Base-by-base conservation (phyloP, 2,888 invertebrate species). In the Leucophora obtusa region DNA sequence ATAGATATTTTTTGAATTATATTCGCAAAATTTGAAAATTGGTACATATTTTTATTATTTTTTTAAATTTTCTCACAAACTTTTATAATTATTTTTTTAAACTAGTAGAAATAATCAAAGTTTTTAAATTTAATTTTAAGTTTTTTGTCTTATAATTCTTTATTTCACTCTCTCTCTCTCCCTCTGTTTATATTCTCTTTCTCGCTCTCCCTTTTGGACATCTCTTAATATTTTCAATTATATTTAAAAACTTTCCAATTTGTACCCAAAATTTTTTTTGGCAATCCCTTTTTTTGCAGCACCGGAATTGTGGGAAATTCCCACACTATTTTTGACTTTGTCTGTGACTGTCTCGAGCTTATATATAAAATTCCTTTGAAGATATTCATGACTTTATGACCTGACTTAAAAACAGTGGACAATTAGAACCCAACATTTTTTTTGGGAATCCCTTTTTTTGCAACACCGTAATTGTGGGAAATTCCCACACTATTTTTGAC, bases 401-500 rank as follows among this genome's bases (percentile, higher is more conserved):
- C 59, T 60, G 50, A 43, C 53, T n/a, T 54, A 62, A 58, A 75
- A 53, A 53, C 21, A 50, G n/a, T n/a, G n/a, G n/a, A n/a, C n/a
- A n/a, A n/a, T 47, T 6, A n/a, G 38, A 47, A 47, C 60, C 71
- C 14, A 62, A 63, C 56, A 54, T 10, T 18, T 62, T 35, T 17
- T 17, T 11, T 6, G 28, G 24, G 8, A 38, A 60, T 3, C n/a
- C 6, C 2, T 74, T 59, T 74, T 53, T 51, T 66, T 38, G 74
- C 79, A 70, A 74, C 43, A 70, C 63, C 58, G 28, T 21, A 66
- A 62, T 56, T 38, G 11, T 18, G 38, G 69, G 65, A 66, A 70
- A 66, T 74, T 79, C 60, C 70, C 73, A 73, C 65, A 66, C 59
- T 59, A 2, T 2, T 38, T 66, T 51, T 65, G 59, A 66, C 51